Conservation (phyloP, 2,797 vertebrate genomes). For the Galago senegalensis region DNA sequence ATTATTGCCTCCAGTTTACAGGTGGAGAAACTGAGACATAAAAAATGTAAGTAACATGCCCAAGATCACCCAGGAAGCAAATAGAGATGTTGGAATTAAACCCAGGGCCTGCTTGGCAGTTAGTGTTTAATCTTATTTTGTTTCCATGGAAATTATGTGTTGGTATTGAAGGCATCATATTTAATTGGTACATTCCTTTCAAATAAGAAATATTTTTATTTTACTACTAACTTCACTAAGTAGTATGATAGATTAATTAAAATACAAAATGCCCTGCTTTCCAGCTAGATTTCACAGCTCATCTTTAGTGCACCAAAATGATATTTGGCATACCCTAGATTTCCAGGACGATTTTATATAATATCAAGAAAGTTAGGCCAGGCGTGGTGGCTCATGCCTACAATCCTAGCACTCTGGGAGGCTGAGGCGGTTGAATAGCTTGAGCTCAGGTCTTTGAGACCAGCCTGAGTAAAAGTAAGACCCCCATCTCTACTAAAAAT, state of each 20-base stretch:
- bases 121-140: not conserved
- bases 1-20: not conserved
- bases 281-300: constrained; percentile 72
- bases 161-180: not conserved
- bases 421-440: too few relatives aligned
- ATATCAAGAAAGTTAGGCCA: constrained; percentile 13
- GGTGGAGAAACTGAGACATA: not conserved
- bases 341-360: constrained; percentile 67
- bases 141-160: not conserved
- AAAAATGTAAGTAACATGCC: not conserved
- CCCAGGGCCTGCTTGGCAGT: not conserved
- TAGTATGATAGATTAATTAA: not conserved
- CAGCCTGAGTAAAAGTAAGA: too few relatives aligned
- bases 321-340: constrained; percentile 70
- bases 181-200: not conserved
- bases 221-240: constrained; percentile 19
- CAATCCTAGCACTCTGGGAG: too few relatives aligned
- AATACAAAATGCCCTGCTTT: not conserved
- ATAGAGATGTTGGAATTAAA: not conserved
- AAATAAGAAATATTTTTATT: constrained; percentile 39
- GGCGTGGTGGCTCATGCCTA: too few relatives aligned
- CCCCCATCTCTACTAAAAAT: too few relatives aligned
- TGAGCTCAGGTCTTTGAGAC: too few relatives aligned
- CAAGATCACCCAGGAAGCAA: not conserved
- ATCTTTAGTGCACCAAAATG: constrained; percentile 72